phyloP scores from a whole-genome alignment of 2,797 vertebrate genomes.

The Mormyrus proboscirostris region DNA sequence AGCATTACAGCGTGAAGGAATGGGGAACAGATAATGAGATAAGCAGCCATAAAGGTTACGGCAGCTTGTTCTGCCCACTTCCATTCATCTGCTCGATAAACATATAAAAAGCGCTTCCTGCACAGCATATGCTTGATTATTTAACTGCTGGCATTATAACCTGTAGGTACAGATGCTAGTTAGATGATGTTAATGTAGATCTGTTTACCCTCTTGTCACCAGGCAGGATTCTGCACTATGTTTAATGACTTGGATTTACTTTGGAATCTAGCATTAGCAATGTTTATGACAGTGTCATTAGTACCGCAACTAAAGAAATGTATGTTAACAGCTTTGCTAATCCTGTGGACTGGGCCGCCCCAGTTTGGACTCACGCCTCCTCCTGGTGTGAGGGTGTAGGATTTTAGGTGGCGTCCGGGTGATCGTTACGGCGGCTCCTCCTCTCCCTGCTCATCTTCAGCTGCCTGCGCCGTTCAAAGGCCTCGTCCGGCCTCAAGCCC shows the following conservation, averaged over 20 bases:
- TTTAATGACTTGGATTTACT: background rate
- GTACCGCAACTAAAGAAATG: background rate
- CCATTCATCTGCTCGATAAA: background rate
- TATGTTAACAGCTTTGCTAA: background rate
- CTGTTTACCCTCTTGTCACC: background rate
- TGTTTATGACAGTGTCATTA: background rate
- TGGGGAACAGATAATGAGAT: background rate
- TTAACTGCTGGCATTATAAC: background rate
- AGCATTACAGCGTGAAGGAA: background rate
- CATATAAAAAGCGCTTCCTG: background rate
- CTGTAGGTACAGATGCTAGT: background rate
- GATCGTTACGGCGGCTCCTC: background rate
- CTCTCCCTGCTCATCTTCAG: background rate
- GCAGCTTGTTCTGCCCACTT: background rate
- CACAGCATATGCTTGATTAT: background rate
- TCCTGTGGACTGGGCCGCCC: background rate
- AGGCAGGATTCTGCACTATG: background rate
- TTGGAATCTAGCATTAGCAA: background rate
- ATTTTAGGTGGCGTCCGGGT: background rate
- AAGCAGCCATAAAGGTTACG: background rate
- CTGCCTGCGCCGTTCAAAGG: background rate
- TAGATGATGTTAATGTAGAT: background rate
- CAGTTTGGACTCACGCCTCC: background rate
- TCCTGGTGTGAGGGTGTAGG: background rate
- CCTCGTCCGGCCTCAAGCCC: background rate